Evolutionary conservation across 1,140 invertebrate species (phyloP).

Genomic region (Aphidius ervi): DNA sequence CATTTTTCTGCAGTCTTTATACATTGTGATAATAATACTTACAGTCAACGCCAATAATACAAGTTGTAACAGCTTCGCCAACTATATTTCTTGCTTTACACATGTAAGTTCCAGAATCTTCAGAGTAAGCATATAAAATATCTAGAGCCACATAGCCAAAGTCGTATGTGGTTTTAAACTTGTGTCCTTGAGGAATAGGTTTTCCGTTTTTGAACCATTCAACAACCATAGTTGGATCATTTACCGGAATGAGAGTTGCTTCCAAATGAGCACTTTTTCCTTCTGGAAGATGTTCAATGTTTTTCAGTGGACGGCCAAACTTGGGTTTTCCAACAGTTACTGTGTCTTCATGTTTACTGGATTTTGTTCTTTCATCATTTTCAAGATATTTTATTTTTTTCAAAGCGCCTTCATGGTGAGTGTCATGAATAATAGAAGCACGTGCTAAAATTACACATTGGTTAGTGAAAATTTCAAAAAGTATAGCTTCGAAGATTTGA

Average conservation of each 20-base stretch:
- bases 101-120: conserved; percentile 93
- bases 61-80: conserved; percentile 89
- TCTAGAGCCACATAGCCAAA: conserved; percentile 95
- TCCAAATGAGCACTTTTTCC: conserved; percentile 92
- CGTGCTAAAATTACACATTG: conserved; percentile 59
- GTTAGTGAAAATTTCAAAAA: not conserved
- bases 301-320: conserved; percentile 83
- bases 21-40: conserved; percentile 33
- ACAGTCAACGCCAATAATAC: conserved; percentile 79
- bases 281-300: conserved; percentile 76
- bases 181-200: conserved; percentile 83
- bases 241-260: conserved; percentile 89
- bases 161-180: conserved; percentile 91
- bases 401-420: conserved; percentile 90
- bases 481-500: too few relatives aligned
- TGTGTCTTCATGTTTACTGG: conserved; percentile 66
- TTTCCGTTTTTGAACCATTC: conserved; percentile 93
- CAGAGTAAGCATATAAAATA: conserved; percentile 92
- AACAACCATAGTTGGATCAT: conserved; percentile 91
- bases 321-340: conserved; percentile 79
- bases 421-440: conserved; percentile 84
- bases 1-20: too few relatives aligned
- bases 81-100: conserved; percentile 88
- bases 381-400: conserved; percentile 90
- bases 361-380: conserved; percentile 75